Evolutionary conservation across 2,888 invertebrate species (phyloP).

Genomic region (Gastracanthus pulcherrimus): DNA sequence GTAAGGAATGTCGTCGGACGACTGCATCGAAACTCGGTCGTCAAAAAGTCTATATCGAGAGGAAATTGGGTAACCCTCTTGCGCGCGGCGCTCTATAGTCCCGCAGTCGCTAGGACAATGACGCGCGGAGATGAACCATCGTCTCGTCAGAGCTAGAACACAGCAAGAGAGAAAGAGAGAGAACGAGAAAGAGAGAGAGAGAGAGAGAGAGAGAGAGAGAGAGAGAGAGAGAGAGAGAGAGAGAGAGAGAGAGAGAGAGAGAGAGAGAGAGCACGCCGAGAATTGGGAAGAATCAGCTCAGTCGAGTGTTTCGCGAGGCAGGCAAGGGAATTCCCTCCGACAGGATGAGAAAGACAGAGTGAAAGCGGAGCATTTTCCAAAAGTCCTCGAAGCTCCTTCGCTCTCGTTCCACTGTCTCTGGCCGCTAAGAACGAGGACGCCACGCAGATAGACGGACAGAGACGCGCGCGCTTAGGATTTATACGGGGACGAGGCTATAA

Average conservation of each 20-base stretch:
- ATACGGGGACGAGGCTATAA: neutral
- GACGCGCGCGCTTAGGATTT: constrained; percentile 8
- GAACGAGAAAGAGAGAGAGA: too few species aligned
- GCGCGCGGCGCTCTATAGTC: too few species aligned
- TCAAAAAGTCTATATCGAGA: too few species aligned
- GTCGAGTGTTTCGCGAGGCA: constrained; percentile 25
- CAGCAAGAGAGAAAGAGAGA: too few species aligned
- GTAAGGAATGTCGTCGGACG: too few species aligned
- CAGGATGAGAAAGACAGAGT: neutral
- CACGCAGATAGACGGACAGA: neutral
- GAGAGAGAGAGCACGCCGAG: neutral
- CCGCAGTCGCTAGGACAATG: too few species aligned
- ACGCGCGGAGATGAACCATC: too few species aligned
- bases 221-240: neutral
- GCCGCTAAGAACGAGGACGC: constrained; percentile 4
- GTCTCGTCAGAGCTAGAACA: too few species aligned
- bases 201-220: too few species aligned
- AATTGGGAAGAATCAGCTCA: constrained; percentile 21
- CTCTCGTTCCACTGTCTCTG: neutral
- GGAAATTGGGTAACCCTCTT: too few species aligned
- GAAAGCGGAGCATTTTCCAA: constrained; percentile 8
- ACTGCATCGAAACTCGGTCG: too few species aligned
- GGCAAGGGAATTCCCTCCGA: neutral
- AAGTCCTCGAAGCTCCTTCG: constrained; percentile 15
- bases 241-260: neutral